Evolutionary conservation across 2,113 vertebrate species (phyloP).

Genomic region (Bos javanicus): DNA sequence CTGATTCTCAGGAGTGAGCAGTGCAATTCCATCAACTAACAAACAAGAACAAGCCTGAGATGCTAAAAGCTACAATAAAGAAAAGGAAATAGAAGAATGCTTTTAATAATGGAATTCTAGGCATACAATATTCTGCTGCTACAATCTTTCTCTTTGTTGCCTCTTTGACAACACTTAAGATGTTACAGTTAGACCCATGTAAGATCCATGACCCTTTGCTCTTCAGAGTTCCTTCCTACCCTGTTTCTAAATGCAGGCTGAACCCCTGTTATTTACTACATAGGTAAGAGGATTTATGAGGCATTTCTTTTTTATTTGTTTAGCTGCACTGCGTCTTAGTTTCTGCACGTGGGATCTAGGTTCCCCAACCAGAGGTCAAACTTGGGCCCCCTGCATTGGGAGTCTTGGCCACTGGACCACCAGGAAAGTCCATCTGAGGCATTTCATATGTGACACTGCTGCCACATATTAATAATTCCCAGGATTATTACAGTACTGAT

Average conservation of each 20-base stretch:
- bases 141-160: background rate
- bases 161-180: background rate
- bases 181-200: background rate
- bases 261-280: background rate
- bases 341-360: background rate
- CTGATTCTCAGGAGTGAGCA: background rate
- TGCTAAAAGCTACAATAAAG: background rate
- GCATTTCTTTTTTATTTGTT: background rate
- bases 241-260: background rate
- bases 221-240: background rate
- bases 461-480: background rate
- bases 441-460: background rate
- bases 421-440: background rate
- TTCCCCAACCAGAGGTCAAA: background rate
- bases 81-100: background rate
- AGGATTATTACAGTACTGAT: background rate
- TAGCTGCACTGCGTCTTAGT: background rate
- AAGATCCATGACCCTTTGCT: background rate
- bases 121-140: background rate
- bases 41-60: background rate
- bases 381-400: background rate
- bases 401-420: background rate
- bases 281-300: background rate
- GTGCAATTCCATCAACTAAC: background rate
- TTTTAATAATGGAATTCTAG: background rate